Evolutionary conservation across 2,888 invertebrate genomes (phyloP), one percentile per base, ranked within the genome.

Genomic region (Acronicta leporina): DNA sequence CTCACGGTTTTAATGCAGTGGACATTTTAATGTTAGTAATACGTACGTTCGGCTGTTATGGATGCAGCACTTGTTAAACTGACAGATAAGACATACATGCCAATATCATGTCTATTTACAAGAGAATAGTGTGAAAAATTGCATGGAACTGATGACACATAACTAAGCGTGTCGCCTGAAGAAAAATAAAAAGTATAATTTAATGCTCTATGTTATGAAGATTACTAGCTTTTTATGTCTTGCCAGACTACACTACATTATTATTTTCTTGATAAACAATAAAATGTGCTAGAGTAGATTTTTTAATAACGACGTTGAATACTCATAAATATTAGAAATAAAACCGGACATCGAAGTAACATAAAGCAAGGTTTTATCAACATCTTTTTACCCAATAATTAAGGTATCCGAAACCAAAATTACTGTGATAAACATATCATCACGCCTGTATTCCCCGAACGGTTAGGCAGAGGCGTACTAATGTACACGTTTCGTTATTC

Each of bases 201-300:
- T 68, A 47, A 56, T 64, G 60, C 52, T 56, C 45, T 54, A 58
- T 52, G 53, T 59, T 57, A 66, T 50, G 54, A 49, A 62, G 57
- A 75, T 63, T 64, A 62, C 50, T 69, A 56, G 54, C 57, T 66
- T 63, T 73, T 75, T 61, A 75, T 70, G 60, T 70, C 44, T 61
- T 20, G 50, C 27, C n/a, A 51, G 51, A 38, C 15, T 44, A 38
- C 51, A 13, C 16, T 45, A 45, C 20, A 15, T 42, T 56, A 59
- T 63, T 59, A 56, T 65, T 59, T 56, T 67, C 47, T 47, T 56
- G 8, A 59, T 59, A 53, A 56, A 55, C 53, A 20, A 54, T 62
- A 59, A 74, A 69, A 42, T 49, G 5, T 46, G 5, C 27, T 16
- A 46, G 6, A 11, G 10, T 16, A 6, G 2, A 30, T 54, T 48